Evolutionary conservation across 2,888 invertebrate genomes (phyloP), one percentile per base, ranked within the genome.

Genomic region (Zonitis immaculata): DNA sequence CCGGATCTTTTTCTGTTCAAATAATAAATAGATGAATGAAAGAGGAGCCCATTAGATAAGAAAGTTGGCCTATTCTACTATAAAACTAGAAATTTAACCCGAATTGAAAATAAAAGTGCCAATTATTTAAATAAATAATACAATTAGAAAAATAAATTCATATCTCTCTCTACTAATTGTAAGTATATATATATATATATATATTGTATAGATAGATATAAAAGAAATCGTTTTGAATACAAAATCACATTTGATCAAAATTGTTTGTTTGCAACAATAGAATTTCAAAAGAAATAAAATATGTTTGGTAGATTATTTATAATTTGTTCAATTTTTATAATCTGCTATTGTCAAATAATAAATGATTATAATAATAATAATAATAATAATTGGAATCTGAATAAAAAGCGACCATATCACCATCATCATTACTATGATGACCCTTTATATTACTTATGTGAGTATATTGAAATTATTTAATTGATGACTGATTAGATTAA

Each of bases 1-100:
- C 72, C 22, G 82, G 80, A 68, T 84, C 78, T 64, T 81, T 77
- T 68, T 80, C 84, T 83, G 63, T 28, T 32, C 16, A 11, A 45
- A 74, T 73, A 35, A 35, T 7, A 54, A 50, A 43, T 25, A 26
- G 18, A 32, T 20, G 16, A 9, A 43, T 20, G 20, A 18, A n/a
- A n/a, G n/a, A n/a, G n/a, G n/a, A n/a, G n/a, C n/a, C n/a, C n/a
- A n/a, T n/a, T n/a, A n/a, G n/a, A n/a, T n/a, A n/a, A 11, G n/a
- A 18, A 25, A 25, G 25, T 20, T n/a, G 44, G 11, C 20, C 20
- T 30, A 28, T 45, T 45, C 27, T 12, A 12, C 12, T 35, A 32
- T 43, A 51, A 55, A 42, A 54, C 44, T 20, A 51, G 45, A 27
- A n/a, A 22, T 49, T 54, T 56, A 58, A 35, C 53, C 39, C 22